A percentile compares a stretch with the other conserved stretches of the same genome.
Evolutionary conservation across 2,888 invertebrate species (phyloP).

Genomic region (Clitarchus hookeri): DNA sequence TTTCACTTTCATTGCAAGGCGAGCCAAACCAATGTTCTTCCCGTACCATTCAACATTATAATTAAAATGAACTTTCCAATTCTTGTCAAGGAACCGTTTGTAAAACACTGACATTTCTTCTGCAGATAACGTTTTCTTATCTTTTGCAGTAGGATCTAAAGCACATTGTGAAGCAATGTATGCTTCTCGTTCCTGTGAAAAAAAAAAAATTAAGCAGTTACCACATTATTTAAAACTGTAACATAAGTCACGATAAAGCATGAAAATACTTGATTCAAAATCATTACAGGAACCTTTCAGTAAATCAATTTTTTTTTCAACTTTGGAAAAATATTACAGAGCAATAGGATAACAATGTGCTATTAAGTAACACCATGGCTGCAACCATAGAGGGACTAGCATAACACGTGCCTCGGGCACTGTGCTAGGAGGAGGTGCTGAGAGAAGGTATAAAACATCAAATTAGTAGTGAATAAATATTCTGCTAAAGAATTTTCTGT

Average conservation of each 20-base stretch:
- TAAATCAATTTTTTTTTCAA: too few species aligned
- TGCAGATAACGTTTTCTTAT: constrained; percentile 64
- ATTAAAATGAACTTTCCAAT: constrained; percentile 72
- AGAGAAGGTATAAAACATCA: too few species aligned
- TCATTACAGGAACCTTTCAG: too few species aligned
- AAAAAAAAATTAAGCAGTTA: constrained; percentile 41
- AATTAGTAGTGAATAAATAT: too few species aligned
- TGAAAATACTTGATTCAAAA: too few species aligned
- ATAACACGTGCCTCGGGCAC: too few species aligned
- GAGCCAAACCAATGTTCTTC: constrained; percentile 67
- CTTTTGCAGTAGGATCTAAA: constrained; percentile 46
- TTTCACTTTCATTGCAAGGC: constrained; percentile 64
- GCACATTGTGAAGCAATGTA: constrained; percentile 47
- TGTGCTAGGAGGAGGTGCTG: too few species aligned
- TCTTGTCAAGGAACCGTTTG: constrained; percentile 80
- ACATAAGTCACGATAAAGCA: constrained; percentile 45
- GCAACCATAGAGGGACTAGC: too few species aligned
- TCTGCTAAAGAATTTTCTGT: too few species aligned
- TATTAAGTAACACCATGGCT: too few species aligned
- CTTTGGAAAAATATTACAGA: too few species aligned
- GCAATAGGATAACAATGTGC: too few species aligned
- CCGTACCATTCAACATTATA: constrained; percentile 87
- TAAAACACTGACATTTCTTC: constrained; percentile 91
- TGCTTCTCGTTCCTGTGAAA: constrained; percentile 54
- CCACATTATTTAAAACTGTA: not conserved